Base-by-base conservation (phyloP, 2,797 vertebrate genomes). In the Gymnocypris eckloni region DNA sequence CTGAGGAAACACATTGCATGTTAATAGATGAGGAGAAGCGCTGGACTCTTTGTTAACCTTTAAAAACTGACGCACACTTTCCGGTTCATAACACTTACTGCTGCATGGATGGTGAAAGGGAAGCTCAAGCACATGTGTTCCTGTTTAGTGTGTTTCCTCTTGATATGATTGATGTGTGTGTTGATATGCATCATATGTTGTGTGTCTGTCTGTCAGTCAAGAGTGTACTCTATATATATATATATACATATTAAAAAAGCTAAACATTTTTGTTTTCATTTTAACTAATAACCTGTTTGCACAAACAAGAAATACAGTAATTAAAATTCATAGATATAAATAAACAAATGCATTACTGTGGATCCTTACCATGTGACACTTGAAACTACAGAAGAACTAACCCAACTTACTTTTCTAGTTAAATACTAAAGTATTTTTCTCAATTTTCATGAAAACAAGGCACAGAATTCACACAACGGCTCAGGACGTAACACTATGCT, bases 231-330 rank as follows among this genome's bases (percentile, higher is more conserved):
- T 48, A 15, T 50, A 43, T 50, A 82, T 37, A 76, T 82, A 86
- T 73, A 69, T 72, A 16, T 2, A 13, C 13, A 70, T 85, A 86
- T 69, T 18, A 43, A 71, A 25, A 89, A 71, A 64, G 59, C 28
- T 39, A 79, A 79, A 72, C 6, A 15, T 37, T 83, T 81, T 83
- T 79, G 81, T 82, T 87, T 88, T 83, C 66, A 70, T 77, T 79
- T 59, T 72, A 85, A 78, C 25, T 25, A 64, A 71, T 61, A 81
- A 75, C 48, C 82, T 33, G 33, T 78, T 83, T 85, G 76, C 88
- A 82, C 61, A 84, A 76, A 67, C 25, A 64, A 70, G 28, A 79
- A 76, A 70, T 75, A 93, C 71, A 37, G 39, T 22, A 7, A 79
- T 56, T 78, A 59, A 85, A 79, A 13, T 8, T 22, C 83, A 41